phyloP scores from a whole-genome alignment of 2,797 vertebrate genomes.

The Eleutherodactylus coqui region DNA sequence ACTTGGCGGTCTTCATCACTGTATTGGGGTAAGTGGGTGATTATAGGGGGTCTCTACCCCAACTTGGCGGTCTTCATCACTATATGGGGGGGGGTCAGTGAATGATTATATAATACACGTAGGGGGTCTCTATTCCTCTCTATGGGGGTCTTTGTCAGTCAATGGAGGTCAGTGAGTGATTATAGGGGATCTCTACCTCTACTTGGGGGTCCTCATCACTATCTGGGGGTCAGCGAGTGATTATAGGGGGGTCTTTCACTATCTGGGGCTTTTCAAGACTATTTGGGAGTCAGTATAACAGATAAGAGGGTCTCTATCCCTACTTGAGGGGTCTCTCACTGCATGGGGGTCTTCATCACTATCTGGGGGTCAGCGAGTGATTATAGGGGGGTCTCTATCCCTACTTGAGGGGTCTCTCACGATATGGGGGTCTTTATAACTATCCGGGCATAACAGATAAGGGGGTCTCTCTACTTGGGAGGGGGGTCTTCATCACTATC shows the following conservation, averaged over 20 bases:
- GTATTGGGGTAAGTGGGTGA: too few relatives aligned
- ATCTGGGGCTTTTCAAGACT: neutral
- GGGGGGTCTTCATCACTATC: neutral
- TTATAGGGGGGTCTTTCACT: neutral
- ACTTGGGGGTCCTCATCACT: neutral
- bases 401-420: too few relatives aligned
- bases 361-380: neutral
- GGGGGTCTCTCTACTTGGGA: neutral
- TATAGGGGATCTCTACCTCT: neutral
- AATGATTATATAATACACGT: too few relatives aligned
- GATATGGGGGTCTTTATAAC: neutral
- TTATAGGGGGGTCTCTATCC: neutral
- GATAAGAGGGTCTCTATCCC: neutral
- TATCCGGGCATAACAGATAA: neutral
- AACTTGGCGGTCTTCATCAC: too few relatives aligned
- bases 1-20: too few relatives aligned
- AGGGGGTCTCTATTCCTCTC: too few relatives aligned
- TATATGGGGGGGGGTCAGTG: too few relatives aligned
- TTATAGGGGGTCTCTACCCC: too few relatives aligned
- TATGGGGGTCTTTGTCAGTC: too few relatives aligned
- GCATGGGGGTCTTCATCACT: neutral
- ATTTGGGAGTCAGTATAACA: neutral
- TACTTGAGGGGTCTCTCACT: neutral
- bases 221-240: neutral
- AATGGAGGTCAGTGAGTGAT: too few relatives aligned